These are phyloP conservation scores for Kradibia gibbosae DNA, from an alignment of 1,140 invertebrate species.

Conservation along the genomic window DNA sequence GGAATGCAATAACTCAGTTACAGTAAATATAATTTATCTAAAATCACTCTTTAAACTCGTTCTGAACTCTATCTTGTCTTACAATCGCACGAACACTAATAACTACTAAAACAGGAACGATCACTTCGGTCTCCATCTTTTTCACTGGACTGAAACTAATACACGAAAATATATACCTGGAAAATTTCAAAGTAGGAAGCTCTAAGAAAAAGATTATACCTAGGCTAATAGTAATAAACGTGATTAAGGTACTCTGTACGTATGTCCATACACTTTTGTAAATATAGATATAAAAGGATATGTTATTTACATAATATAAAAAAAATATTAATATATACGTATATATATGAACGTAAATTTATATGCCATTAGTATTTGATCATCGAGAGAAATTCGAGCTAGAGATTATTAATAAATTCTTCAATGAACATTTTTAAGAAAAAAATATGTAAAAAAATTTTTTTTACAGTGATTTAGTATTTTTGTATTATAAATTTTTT, in stretches of 20 bases:
- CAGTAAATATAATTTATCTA: constrained; percentile 36
- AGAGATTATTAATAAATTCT: too few species aligned
- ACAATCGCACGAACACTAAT: constrained; percentile 17
- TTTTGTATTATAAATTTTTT: too few species aligned
- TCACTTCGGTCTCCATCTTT: constrained; percentile 25
- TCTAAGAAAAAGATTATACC: not conserved
- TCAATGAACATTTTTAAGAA: too few species aligned
- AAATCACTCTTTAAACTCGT: constrained; percentile 39
- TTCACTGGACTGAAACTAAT: not conserved
- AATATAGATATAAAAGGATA: too few species aligned
- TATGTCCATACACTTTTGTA: not conserved
- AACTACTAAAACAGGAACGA: constrained; percentile 30
- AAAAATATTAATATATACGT: too few species aligned
- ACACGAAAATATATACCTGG: not conserved
- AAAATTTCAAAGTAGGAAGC: constrained; percentile 34
- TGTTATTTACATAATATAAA: too few species aligned
- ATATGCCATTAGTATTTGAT: too few species aligned
- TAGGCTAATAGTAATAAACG: constrained; percentile 29
- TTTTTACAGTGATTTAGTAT: too few species aligned
- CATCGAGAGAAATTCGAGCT: too few species aligned
- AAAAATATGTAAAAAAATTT: too few species aligned
- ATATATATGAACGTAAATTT: too few species aligned
- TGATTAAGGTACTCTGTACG: not conserved
- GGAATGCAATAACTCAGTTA: constrained; percentile 36
- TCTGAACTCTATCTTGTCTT: constrained; percentile 28